Conservation (phyloP, 2,113 vertebrate species). For the Felis catus region DNA sequence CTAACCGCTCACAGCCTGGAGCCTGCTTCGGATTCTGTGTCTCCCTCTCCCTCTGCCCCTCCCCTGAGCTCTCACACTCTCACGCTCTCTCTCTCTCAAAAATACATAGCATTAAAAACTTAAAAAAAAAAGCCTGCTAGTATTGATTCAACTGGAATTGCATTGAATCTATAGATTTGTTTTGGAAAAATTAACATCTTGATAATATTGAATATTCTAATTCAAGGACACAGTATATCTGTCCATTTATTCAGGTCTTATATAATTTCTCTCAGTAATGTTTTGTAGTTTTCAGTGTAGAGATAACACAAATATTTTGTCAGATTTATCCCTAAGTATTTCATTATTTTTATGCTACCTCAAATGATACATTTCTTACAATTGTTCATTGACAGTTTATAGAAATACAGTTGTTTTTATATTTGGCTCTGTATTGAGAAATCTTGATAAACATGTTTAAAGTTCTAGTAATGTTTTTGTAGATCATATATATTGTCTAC, state of each 20-base stretch:
- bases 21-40: no score
- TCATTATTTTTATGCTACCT: not conserved
- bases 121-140: not conserved
- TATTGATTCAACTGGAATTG: not conserved
- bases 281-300: not conserved
- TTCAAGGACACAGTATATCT: not conserved
- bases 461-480: not conserved
- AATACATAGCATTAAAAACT: not conserved
- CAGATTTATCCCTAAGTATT: not conserved
- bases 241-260: not conserved
- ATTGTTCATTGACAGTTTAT: not conserved
- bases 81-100: no score
- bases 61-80: no score
- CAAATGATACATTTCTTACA: not conserved
- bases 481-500: not conserved
- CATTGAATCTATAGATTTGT: not conserved
- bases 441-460: not conserved
- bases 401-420: not conserved
- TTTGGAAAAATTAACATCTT: not conserved
- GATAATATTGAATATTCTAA: not conserved
- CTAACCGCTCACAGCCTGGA: no score
- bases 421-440: not conserved
- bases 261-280: not conserved
- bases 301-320: not conserved
- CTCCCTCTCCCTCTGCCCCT: no score